Base-by-base conservation (phyloP, 2,797 vertebrate genomes). In the Paratrypauchen microcephalus region DNA sequence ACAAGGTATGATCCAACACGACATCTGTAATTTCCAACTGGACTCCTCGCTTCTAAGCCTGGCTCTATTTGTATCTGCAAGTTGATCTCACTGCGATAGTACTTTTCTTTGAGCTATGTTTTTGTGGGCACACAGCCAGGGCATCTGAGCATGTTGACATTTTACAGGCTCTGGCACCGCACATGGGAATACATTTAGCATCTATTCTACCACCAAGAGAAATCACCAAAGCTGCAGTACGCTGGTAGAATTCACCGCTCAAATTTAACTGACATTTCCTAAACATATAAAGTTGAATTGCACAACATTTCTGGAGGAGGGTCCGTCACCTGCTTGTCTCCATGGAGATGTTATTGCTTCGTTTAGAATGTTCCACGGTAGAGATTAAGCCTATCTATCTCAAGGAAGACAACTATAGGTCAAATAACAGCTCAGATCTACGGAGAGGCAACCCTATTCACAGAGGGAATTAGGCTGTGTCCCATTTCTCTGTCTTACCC, bases 131-230 rank as follows among this genome's bases (percentile, higher is more conserved):
- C 11, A 6, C 55, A 6, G 23, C 13, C 2, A 26, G 56, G 0
- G 0, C 65, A 55, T 69, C 56, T 58, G 59, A 48, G 36, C 69
- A 63, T 23, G 16, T 59, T 48, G 16, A 28, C 76, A 74, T 56
- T 63, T n/a, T 54, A 54, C n/a, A 58, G 12, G 26, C 69, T 76
- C 36, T 21, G n/a, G 23, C 52, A 23, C n/a, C 8, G 3, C 8
- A 23, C 8, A 13, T 23, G 52, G 48, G 19, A n/a, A 21, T 12
- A 21, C 9, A 7, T 52, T 52, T 52, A 9, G 21, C 52, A 21
- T 21, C 11, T 54, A 12, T 21, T 54, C 21, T 54, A 19, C 8
- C 52, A 11, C 50, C 7, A 54, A 11, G 0, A 26, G 23, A 56
- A 26, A 56, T 26, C 21, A 24, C 55, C 24, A 28, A 24, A 2